These are phyloP conservation scores for Hippoglossus hippoglossus DNA, from an alignment of 2,797 vertebrate species.

Conservation along the genomic window DNA sequence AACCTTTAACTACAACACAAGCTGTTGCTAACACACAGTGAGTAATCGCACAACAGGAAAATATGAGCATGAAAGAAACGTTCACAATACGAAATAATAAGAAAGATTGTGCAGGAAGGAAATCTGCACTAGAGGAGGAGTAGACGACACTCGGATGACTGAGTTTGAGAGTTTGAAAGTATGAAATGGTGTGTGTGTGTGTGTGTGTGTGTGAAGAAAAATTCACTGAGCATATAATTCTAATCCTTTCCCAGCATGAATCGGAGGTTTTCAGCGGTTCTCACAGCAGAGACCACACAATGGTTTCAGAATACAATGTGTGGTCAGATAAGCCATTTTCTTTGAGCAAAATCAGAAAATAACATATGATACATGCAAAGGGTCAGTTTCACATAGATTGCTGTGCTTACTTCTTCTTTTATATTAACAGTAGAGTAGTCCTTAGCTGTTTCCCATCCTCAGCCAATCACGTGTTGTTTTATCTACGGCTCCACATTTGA, in stretches of 20 bases:
- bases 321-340: not conserved
- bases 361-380: too few relatives aligned
- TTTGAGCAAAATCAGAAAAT: too few relatives aligned
- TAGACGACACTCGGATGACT: not conserved
- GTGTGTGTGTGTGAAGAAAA: too few relatives aligned
- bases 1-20: too few relatives aligned
- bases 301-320: not conserved
- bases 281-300: slow-evolving; percentile 56
- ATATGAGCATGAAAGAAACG: too few relatives aligned
- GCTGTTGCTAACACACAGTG: too few relatives aligned
- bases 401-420: not conserved
- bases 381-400: not conserved
- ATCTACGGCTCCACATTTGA: not conserved
- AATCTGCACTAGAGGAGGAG: not conserved
- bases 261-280: slow-evolving; percentile 40
- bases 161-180: too few relatives aligned
- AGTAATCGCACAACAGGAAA: too few relatives aligned
- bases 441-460: not conserved
- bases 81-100: too few relatives aligned
- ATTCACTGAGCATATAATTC: slow-evolving; percentile 50
- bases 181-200: too few relatives aligned
- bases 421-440: not conserved
- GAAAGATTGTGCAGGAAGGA: not conserved
- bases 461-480: not conserved
- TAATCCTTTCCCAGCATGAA: slow-evolving; percentile 64